These are phyloP conservation scores for Nemotelus nigrinus DNA, from an alignment of 2,888 invertebrate species.

Conservation along the genomic window DNA sequence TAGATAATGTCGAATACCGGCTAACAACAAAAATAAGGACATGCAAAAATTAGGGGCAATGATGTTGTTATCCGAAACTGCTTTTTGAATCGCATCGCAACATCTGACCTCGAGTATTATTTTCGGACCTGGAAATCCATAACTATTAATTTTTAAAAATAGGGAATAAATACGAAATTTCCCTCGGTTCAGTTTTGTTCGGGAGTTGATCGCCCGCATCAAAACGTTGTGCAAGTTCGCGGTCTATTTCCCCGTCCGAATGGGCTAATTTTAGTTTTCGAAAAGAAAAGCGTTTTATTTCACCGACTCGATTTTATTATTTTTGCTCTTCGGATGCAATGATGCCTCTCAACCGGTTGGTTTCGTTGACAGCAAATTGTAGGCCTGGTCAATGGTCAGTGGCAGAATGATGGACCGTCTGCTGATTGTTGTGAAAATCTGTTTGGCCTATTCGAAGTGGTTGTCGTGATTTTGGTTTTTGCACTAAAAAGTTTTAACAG, in stretches of 20 bases:
- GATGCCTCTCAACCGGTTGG: not conserved
- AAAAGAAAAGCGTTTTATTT: not conserved
- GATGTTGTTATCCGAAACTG: too few species aligned
- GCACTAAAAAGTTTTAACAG: not conserved
- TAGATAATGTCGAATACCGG: too few species aligned
- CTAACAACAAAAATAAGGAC: too few species aligned
- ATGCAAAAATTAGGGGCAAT: too few species aligned
- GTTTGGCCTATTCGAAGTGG: constrained; percentile 23
- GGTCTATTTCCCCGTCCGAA: not conserved
- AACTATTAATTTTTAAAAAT: too few species aligned
- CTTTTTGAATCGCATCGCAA: too few species aligned
- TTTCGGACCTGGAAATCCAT: too few species aligned
- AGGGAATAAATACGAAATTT: too few species aligned
- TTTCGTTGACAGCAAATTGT: not conserved
- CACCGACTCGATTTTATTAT: constrained; percentile 9
- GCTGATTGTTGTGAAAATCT: constrained; percentile 34
- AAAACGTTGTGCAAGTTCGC: not conserved
- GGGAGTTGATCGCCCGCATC: too few species aligned
- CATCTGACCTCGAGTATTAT: too few species aligned
- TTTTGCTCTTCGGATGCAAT: not conserved
- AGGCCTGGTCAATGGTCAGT: constrained; percentile 4
- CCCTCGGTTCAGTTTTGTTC: too few species aligned
- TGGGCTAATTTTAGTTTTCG: constrained; percentile 13
- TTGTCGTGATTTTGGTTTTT: constrained; percentile 1
- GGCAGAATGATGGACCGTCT: constrained; percentile 18